phyloP scores from a whole-genome alignment of 2,888 invertebrate genomes.

The Pharmacophagus antenor region DNA sequence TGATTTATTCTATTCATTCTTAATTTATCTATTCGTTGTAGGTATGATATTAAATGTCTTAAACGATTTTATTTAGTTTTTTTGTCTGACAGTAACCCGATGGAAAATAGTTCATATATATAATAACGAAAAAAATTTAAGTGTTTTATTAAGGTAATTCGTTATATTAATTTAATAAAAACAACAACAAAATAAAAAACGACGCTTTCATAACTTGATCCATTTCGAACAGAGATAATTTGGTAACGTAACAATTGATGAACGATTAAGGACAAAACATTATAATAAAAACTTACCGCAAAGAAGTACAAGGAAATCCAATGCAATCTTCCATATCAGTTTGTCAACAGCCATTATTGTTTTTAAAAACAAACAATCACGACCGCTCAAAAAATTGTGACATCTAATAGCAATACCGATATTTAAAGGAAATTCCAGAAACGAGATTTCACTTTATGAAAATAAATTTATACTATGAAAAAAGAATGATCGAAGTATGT shows the following conservation, averaged over 20 bases:
- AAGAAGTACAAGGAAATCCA: slow-evolving; percentile 57
- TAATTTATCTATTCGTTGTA: too few relatives aligned
- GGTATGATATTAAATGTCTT: too few relatives aligned
- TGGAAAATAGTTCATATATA: too few relatives aligned
- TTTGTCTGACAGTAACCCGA: too few relatives aligned
- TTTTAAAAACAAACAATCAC: slow-evolving; percentile 23
- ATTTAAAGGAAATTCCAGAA: slow-evolving; percentile 3
- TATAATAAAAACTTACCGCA: slow-evolving; percentile 53
- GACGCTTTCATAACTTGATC: neutral
- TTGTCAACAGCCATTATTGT: slow-evolving; percentile 53
- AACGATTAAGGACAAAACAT: slow-evolving; percentile 9
- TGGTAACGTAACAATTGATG: slow-evolving; percentile 1
- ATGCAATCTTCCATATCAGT: slow-evolving; percentile 57
- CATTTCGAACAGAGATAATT: neutral
- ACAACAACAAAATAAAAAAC: neutral
- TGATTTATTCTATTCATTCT: too few relatives aligned
- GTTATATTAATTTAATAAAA: too few relatives aligned
- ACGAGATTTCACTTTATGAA: too few relatives aligned
- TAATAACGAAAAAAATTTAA: too few relatives aligned
- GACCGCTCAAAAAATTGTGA: slow-evolving; percentile 6
- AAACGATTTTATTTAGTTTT: too few relatives aligned
- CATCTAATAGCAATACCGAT: neutral
- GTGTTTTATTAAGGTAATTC: too few relatives aligned
- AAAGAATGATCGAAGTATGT: too few relatives aligned
- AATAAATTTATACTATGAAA: too few relatives aligned